Base-by-base conservation (phyloP, 2,797 vertebrate species). In the Gymnothorax reevesii region DNA sequence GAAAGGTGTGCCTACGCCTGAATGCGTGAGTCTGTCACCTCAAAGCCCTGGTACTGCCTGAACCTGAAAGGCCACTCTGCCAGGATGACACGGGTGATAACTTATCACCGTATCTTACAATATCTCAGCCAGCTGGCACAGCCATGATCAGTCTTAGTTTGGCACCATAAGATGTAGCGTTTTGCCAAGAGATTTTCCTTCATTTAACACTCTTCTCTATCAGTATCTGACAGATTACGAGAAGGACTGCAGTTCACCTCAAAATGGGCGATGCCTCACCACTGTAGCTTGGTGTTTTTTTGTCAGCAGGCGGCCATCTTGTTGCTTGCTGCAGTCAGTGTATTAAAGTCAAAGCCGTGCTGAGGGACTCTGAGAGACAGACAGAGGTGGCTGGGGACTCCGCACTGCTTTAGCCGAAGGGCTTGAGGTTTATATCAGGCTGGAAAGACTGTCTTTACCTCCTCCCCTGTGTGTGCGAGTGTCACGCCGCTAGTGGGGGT, bases 201-300 rank as follows among this genome's bases (percentile, higher is more conserved):
- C 27, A 62, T 15, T 7, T 25, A 8, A 59, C 33, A 4, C 71
- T 75, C 27, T 42, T 42, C 71, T 4, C 9, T 12, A 42, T 42
- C 13, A 75, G 9, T 82, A 82, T 86, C 60, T 82, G 59, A 82
- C 57, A 77, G 69, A 25, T 86, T 80, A 62, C 85, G 54, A 59
- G 80, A 57, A 86, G 42, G 42, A 64, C 62, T 69, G 42, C 49
- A 66, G 77, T 13, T 55, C 69, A 52, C 55, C 54, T 82, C 42
- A 10, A 42, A 77, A 22, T 7, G 33, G 20, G 55, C 9, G 27
- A 79, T 15, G 17, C 59, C 49, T 79, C 33, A 64, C 33, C 20
- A 17, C 84, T 49, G n/a, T 49, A 22, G 75, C 62, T 79, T 79
- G 4, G 57, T 77, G 57, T 27, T 17, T 25, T 25, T 85, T 27